Evolutionary conservation across 2,113 vertebrate species (phyloP), one percentile per base, ranked within the genome.

Genomic region (Hiodon tergisus): DNA sequence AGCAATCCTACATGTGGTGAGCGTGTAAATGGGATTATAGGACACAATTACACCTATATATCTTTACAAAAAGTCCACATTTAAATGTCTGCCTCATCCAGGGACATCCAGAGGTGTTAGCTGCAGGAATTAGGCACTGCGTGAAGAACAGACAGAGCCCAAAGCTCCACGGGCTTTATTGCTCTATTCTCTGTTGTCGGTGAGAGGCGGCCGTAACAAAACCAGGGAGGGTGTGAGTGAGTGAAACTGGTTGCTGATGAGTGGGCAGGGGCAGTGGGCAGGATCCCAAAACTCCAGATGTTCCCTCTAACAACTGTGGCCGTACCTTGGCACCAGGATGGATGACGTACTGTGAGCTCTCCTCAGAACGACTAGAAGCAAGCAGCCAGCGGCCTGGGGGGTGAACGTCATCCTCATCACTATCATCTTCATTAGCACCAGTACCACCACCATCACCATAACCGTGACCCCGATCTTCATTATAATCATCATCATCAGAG

Each of bases 291-390:
- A 31, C 31, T 31, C 31, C 31, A 31, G 31, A 31, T 31, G 31
- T 31, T 31, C 31, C 31, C 31, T 31, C 31, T 31, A 31, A 31
- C 31, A 31, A 31, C 31, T 31, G 85, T 84, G 81, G 83, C 76
- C 75, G 81, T 87, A 85, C 69, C n/a, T 72, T 89, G 87, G 87
- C 85, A 74, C 72, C 52, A 16, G 67, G 85, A 86, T 88, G 89
- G 69, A 61, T 6, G 79, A 86, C 87, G 80, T 86, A 78, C 81
- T 13, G 5, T 83, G 78, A 84, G 78, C 77, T 71, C 67, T 69
- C 16, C 72, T 65, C 31, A 31, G 31, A 31, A 31, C 31, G 31
- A 31, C 31, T 31, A 31, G 31, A 31, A 66, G 48, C 13, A 17
- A 66, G 63, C n/a, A 16, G 17, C 16, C 51, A 57, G 69, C 53